Evolutionary conservation across 2,888 invertebrate genomes (phyloP), one percentile per base, ranked within the genome.

Genomic region (Meta bourneti): DNA sequence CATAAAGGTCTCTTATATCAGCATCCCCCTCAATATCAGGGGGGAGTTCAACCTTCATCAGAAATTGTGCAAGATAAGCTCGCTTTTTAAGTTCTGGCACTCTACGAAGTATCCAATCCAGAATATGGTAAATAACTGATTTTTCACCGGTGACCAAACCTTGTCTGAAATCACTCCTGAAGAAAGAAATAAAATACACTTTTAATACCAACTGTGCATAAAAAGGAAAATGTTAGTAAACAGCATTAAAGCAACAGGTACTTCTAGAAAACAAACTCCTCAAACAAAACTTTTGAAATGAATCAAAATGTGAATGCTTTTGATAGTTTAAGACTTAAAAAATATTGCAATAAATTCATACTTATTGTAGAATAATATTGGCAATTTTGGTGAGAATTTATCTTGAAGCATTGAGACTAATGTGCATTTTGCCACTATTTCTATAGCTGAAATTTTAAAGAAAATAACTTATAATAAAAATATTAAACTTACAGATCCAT

Each of bases 31-130:
- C 95, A 85, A 97, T 96, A 93, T 97, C 97, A 1, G 96, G 95
- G 0, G 97, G 97, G 84, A 98, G 96, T 84, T 97, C 97, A 2
- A 97, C 96, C 95, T 96, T 96, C 75, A 96, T 95, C 11, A 95
- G 94, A 94, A 94, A 96, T 89, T 95, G 96, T n/a, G 98, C 97
- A 84, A 98, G 96, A 95, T 98, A 98, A 0, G 97, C 97, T 85
- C 98, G 96, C 94, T 97, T 97, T 94, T 97, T 97, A 52, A 97
- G 96, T 93, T 97, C 96, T 1, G 97, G 96, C 90, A 96, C 96
- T 93, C 97, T 96, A 16, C 96, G 96, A 48, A 98, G 95, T 9
- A 98, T 95, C 97, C 98, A 98, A 94, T 97, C 96, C 83, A 98
- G 95, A 87, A 97, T 97, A 13, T 97, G 97, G 94, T 97, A 97